Evolutionary conservation across 2,113 vertebrate genomes (phyloP).

Genomic region (Grallaria varia): DNA sequence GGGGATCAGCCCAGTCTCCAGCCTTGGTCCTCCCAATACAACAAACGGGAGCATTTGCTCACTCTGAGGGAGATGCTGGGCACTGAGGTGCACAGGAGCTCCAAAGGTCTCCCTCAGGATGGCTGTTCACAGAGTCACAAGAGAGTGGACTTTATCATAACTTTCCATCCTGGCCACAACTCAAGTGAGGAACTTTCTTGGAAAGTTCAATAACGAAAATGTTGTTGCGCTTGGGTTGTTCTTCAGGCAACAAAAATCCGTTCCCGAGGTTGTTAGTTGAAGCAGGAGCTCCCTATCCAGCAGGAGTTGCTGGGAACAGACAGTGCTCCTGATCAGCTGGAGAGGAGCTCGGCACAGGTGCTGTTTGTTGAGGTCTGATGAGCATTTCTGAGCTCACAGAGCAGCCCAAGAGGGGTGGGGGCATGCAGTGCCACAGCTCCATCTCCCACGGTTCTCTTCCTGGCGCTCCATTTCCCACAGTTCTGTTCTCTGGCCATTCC

Average conservation of each 20-base stretch:
- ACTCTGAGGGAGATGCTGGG: background rate
- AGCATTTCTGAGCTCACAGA: background rate
- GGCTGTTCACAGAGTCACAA: background rate
- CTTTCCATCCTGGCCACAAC: background rate
- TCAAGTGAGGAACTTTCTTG: background rate
- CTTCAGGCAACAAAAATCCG: background rate
- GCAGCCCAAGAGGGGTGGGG: background rate
- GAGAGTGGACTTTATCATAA: background rate
- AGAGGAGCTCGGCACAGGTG: background rate
- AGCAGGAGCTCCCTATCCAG: background rate
- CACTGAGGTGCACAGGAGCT: background rate
- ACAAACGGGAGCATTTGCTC: fast-evolving
- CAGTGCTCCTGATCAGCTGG: background rate
- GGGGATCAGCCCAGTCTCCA: background rate
- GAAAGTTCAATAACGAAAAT: fast-evolving
- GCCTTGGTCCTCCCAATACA: background rate
- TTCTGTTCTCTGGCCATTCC: background rate
- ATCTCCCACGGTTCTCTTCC: too few species aligned
- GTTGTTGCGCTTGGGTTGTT: background rate
- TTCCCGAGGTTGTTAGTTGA: background rate
- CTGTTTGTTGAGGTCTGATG: background rate
- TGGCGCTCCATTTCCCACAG: background rate
- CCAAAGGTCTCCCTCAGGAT: background rate
- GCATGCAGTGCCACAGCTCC: background rate
- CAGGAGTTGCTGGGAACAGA: background rate